phyloP scores from a whole-genome alignment of 2,888 invertebrate genomes.

The Drosophila borealis region DNA sequence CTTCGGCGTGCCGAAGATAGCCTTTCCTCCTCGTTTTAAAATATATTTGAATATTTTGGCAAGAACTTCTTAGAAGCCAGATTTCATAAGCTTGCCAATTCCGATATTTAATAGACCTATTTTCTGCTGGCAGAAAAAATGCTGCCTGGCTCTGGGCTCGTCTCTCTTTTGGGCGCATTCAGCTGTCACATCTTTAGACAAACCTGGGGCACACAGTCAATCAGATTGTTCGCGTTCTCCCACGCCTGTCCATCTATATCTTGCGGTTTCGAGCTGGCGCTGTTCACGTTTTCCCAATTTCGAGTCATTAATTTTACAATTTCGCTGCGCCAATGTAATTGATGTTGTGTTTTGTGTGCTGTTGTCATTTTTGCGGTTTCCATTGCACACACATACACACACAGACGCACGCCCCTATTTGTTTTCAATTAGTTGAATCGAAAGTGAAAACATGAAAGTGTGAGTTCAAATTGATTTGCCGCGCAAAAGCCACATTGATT shows the following conservation, averaged over 20 bases:
- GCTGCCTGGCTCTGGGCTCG: slow-evolving; percentile 1
- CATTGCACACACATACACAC: slow-evolving; percentile 1
- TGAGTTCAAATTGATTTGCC: slow-evolving; percentile 69
- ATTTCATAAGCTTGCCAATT: too few species aligned
- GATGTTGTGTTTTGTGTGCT: slow-evolving; percentile 25
- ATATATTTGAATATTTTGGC: too few species aligned
- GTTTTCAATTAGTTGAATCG: slow-evolving; percentile 69
- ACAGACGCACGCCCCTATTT: slow-evolving; percentile 40
- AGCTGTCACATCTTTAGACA: slow-evolving; percentile 29
- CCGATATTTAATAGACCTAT: not conserved
- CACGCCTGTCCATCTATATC: slow-evolving; percentile 41
- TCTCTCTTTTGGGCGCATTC: slow-evolving; percentile 15
- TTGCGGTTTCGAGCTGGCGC: slow-evolving; percentile 36
- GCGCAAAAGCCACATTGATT: slow-evolving; percentile 68
- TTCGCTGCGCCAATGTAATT: slow-evolving; percentile 44
- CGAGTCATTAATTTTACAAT: slow-evolving; percentile 59
- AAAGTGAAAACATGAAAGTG: slow-evolving; percentile 79
- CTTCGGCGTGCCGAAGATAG: too few species aligned
- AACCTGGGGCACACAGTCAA: slow-evolving; percentile 9
- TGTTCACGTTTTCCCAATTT: slow-evolving; percentile 74
- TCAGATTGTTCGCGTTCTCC: slow-evolving; percentile 30
- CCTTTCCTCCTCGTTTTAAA: too few species aligned
- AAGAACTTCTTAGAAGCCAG: too few species aligned
- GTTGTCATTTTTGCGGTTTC: slow-evolving; percentile 48
- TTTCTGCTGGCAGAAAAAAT: not conserved